Evolutionary conservation across 2,113 vertebrate genomes (phyloP).

Genomic region (Laterallus jamaicensis): DNA sequence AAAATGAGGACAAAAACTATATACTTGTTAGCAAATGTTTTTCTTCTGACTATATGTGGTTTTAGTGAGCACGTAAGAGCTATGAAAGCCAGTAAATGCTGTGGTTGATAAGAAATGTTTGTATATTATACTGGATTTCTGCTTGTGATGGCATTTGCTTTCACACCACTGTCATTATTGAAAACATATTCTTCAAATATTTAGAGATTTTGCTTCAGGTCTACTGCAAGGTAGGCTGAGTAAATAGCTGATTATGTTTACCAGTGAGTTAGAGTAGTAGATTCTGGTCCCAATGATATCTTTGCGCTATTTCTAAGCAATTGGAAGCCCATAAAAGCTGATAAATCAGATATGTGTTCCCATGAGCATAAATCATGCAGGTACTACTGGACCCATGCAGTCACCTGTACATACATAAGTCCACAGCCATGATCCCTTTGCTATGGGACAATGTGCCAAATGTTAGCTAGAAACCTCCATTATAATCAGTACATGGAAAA

Average conservation of each 20-base stretch:
- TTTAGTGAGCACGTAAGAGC: not conserved
- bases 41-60: not conserved
- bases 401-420: not conserved
- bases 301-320: not conserved
- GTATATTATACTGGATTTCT: not conserved
- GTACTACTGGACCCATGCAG: not conserved
- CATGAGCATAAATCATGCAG: not conserved
- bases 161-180: not conserved
- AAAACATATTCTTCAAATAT: not conserved
- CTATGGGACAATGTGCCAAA: not conserved
- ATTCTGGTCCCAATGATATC: rapidly evolving
- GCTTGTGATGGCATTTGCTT: not conserved
- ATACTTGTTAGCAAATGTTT: not conserved
- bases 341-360: not conserved
- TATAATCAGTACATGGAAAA: not conserved
- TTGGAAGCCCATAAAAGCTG: not conserved
- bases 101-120: not conserved
- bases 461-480: not conserved
- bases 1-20: not conserved
- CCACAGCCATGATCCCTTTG: not conserved
- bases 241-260: not conserved
- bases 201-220: not conserved
- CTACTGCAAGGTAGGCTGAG: not conserved
- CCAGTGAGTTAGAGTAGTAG: not conserved
- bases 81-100: not conserved